phyloP scores from a whole-genome alignment of 92 coral and sea anemone genomes.

The Epizoanthus illoricatus region DNA sequence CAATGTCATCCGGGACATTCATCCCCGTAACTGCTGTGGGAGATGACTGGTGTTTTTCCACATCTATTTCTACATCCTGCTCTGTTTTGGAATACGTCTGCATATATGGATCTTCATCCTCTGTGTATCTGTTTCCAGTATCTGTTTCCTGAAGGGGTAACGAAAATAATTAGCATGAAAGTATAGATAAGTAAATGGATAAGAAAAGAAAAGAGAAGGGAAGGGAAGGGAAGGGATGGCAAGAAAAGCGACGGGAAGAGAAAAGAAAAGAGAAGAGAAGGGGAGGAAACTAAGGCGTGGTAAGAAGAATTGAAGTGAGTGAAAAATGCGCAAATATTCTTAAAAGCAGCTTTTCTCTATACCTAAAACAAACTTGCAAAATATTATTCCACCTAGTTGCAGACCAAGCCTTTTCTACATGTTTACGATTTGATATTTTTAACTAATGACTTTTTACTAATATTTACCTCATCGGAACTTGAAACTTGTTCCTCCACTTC shows the following conservation, averaged over 20 bases:
- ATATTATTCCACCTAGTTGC: not conserved
- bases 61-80: not conserved
- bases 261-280: not conserved
- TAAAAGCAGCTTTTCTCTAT: not conserved
- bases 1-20: constrained; percentile 27
- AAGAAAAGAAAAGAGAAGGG: not conserved
- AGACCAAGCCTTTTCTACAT: not conserved
- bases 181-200: not conserved
- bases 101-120: not conserved
- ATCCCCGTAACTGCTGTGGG: not conserved
- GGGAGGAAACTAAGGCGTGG: too few species aligned
- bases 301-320: too few species aligned
- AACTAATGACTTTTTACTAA: not conserved
- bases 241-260: not conserved
- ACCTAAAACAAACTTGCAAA: too few species aligned
- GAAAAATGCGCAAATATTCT: not conserved
- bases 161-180: not conserved
- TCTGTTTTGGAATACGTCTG: not conserved
- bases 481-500: not conserved
- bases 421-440: not conserved
- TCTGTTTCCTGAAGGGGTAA: not conserved
- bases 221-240: not conserved
- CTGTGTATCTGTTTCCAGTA: not conserved
- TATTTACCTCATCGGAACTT: not conserved
- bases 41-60: not conserved